A percentile compares a stretch with the other conserved stretches of the same genome.
Evolutionary conservation across 2,797 vertebrate genomes (phyloP).

Genomic region (Scarus forsteni): DNA sequence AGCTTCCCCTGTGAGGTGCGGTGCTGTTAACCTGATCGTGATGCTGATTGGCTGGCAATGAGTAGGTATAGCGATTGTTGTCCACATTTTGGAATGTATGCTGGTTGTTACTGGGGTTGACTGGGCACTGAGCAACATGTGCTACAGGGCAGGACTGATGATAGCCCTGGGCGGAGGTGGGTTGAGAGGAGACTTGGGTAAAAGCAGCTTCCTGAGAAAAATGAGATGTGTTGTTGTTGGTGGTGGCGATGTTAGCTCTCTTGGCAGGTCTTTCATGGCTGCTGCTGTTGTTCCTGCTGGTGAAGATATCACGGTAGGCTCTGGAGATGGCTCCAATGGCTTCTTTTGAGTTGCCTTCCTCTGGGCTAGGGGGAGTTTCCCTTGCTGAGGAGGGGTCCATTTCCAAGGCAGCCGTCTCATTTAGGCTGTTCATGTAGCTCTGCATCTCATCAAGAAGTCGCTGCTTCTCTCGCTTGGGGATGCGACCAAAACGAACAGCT

Average conservation of each 20-base stretch:
- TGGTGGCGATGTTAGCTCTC: slow-evolving; percentile 54
- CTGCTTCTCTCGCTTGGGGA: slow-evolving; percentile 88
- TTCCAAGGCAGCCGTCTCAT: slow-evolving; percentile 80
- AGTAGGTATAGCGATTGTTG: slow-evolving; percentile 72
- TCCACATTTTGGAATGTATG: slow-evolving; percentile 70
- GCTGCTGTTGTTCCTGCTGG: slow-evolving; percentile 55
- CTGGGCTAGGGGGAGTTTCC: slow-evolving; percentile 63
- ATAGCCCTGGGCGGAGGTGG: slow-evolving; percentile 57
- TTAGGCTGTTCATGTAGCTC: slow-evolving; percentile 88
- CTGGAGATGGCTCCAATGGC: slow-evolving; percentile 84
- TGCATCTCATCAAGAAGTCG: slow-evolving; percentile 89
- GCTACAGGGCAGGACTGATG: slow-evolving; percentile 70
- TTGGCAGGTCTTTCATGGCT: slow-evolving; percentile 74
- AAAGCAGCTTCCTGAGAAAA: slow-evolving; percentile 77
- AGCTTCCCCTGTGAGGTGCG: slow-evolving; percentile 49
- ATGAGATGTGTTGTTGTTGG: slow-evolving; percentile 51
- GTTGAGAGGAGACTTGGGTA: slow-evolving; percentile 56
- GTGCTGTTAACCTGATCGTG: slow-evolving; percentile 51
- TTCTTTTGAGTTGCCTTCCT: slow-evolving; percentile 81
- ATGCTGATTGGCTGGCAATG: slow-evolving; percentile 74
- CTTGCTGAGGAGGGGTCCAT: slow-evolving; percentile 62
- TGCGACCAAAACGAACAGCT: slow-evolving; percentile 89
- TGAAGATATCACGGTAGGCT: slow-evolving; percentile 86
- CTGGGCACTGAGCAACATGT: slow-evolving; percentile 59
- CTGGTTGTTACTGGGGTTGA: slow-evolving; percentile 68